phyloP scores from a whole-genome alignment of 2,113 vertebrate genomes.

The Pachycephala philippinensis region DNA sequence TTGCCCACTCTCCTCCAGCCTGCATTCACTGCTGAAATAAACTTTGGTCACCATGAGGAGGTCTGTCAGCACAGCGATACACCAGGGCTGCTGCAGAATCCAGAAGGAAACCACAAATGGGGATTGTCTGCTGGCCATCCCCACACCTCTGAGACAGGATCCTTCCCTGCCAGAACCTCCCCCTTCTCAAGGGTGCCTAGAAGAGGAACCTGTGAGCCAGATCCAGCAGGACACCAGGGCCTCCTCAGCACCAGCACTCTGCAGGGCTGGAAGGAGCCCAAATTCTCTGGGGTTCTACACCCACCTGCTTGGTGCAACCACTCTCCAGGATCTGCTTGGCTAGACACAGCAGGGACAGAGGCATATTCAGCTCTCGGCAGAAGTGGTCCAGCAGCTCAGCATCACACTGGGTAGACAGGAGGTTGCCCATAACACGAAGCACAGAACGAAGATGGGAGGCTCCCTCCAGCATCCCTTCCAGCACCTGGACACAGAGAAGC shows the following conservation, averaged over 20 bases:
- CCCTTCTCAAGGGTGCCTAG: not conserved
- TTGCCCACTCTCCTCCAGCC: conserved; percentile 34
- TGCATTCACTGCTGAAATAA: conserved; percentile 69
- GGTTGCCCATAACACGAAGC: conserved; percentile 76
- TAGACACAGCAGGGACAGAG: conserved; percentile 74
- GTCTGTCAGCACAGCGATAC: conserved; percentile 54
- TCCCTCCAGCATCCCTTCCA: conserved; percentile 72
- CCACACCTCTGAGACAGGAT: rapidly evolving
- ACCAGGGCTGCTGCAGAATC: conserved; percentile 72
- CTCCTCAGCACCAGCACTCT: not conserved
- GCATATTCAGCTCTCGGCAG: conserved; percentile 73
- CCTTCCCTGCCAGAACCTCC: not conserved
- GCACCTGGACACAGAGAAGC: conserved; percentile 68
- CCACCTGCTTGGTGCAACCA: conserved; percentile 73
- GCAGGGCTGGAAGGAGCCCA: not conserved
- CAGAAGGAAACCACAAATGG: not conserved
- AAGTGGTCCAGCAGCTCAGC: conserved; percentile 59
- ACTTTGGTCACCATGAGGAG: conserved; percentile 58
- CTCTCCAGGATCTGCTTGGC: conserved; percentile 72
- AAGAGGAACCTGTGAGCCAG: not conserved
- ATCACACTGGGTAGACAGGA: conserved; percentile 73
- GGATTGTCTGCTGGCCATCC: not conserved
- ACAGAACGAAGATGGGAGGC: conserved; percentile 68
- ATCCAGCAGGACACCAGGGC: not conserved
- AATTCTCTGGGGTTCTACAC: not conserved